phyloP scores from a whole-genome alignment of 2,888 invertebrate species.

The Brenthis ino region DNA sequence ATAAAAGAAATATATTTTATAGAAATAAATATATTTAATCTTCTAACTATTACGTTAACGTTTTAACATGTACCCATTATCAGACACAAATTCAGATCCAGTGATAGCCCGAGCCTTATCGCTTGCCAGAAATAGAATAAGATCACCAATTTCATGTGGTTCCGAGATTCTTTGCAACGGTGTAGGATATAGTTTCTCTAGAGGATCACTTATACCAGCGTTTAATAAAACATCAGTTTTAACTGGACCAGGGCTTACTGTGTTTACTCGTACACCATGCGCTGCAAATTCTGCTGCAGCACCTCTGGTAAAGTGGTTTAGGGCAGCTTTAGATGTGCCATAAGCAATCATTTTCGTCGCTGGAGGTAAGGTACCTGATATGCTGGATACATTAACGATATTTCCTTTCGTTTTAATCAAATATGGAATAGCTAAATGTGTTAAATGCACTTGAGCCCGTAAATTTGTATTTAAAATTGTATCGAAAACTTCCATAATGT shows the following conservation, averaged over 20 bases:
- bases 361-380: slow-evolving; percentile 25
- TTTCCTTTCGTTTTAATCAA: slow-evolving; percentile 50
- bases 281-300: slow-evolving; percentile 84
- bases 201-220: slow-evolving; percentile 68
- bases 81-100: slow-evolving; percentile 40
- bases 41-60: too few relatives aligned
- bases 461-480: slow-evolving; percentile 48
- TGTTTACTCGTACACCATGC: slow-evolving; percentile 85
- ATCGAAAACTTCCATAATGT: slow-evolving; percentile 45
- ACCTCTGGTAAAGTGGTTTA: slow-evolving; percentile 89
- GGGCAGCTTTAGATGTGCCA: slow-evolving; percentile 86
- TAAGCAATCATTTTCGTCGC: slow-evolving; percentile 59
- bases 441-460: slow-evolving; percentile 46
- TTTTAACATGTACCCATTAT: slow-evolving; percentile 36
- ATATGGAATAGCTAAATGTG: slow-evolving; percentile 46
- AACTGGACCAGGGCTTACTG: slow-evolving; percentile 88
- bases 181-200: slow-evolving; percentile 35
- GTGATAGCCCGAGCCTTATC: slow-evolving; percentile 44
- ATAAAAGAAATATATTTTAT: neutral
- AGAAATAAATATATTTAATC: neutral
- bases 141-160: slow-evolving; percentile 43
- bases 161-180: slow-evolving; percentile 44
- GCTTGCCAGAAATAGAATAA: slow-evolving; percentile 44
- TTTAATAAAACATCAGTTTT: slow-evolving; percentile 62
- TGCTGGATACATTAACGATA: slow-evolving; percentile 54